Evolutionary conservation across 92 coral and sea anemone genomes (phyloP).

Genomic region (Muricea muricata): DNA sequence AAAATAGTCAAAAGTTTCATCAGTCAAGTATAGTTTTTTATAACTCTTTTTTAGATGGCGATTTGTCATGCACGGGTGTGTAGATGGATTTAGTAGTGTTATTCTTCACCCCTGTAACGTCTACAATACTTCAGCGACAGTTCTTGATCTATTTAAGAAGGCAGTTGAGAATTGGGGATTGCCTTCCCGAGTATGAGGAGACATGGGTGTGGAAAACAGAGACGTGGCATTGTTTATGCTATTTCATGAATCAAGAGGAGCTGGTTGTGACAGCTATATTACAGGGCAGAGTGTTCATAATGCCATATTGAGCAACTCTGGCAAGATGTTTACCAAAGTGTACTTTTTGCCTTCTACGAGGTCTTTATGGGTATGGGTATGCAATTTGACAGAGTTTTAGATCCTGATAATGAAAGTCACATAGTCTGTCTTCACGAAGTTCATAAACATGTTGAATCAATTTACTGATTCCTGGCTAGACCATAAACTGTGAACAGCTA

Average conservation of each 20-base stretch:
- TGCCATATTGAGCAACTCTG: slow-evolving; percentile 58
- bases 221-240: slow-evolving; percentile 62
- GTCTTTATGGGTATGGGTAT: slow-evolving; percentile 44
- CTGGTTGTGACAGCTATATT: slow-evolving; percentile 60
- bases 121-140: slow-evolving; percentile 57
- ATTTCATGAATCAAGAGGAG: slow-evolving; percentile 48
- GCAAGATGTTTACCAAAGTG: slow-evolving; percentile 54
- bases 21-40: not conserved
- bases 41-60: slow-evolving; percentile 32
- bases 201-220: slow-evolving; percentile 73
- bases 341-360: slow-evolving; percentile 45
- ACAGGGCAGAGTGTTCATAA: slow-evolving; percentile 63
- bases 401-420: slow-evolving; percentile 49
- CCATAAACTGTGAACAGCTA: slow-evolving; percentile 64
- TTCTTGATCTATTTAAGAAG: slow-evolving; percentile 43
- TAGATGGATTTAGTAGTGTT: slow-evolving; percentile 67
- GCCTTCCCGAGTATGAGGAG: slow-evolving; percentile 71
- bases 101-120: slow-evolving; percentile 52
- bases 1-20: not conserved
- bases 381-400: slow-evolving; percentile 20
- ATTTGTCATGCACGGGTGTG: slow-evolving; percentile 64
- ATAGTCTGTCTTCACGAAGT: slow-evolving; percentile 55
- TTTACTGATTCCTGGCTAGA: slow-evolving; percentile 52
- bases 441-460: slow-evolving; percentile 35
- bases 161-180: slow-evolving; percentile 63